Conservation (phyloP, 2,797 vertebrate species). For the Ctenochaetus hawaiiensis region DNA sequence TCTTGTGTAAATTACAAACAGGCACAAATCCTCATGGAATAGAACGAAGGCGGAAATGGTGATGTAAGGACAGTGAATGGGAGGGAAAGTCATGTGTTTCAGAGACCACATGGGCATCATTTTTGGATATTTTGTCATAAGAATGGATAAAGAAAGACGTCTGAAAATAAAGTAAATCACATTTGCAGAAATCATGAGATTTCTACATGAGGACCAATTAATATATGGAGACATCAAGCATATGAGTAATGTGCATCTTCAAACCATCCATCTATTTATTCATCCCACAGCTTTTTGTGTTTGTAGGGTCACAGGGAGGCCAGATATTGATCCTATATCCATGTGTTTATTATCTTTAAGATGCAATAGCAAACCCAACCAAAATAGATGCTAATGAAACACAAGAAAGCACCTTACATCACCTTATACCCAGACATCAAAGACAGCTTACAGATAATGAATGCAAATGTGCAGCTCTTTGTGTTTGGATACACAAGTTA, state of each 20-base stretch:
- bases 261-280: not conserved
- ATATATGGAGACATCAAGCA: not conserved
- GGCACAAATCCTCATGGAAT: constrained; percentile 38
- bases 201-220: not conserved
- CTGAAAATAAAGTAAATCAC: not conserved
- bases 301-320: not conserved
- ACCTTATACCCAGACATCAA: no score
- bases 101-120: constrained; percentile 2
- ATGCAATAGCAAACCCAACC: not conserved
- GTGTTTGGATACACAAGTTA: no score
- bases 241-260: not conserved
- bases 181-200: no score
- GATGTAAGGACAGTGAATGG: constrained; percentile 11
- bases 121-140: constrained; percentile 1
- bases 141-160: not conserved
- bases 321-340: not conserved
- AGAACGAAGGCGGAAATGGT: constrained; percentile 29
- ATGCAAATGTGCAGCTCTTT: no score
- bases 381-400: no score
- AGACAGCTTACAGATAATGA: no score
- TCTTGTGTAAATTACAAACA: constrained; percentile 74
- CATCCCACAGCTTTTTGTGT: not conserved
- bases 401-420: no score
- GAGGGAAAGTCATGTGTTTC: constrained; percentile 15
- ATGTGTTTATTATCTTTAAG: not conserved